Base-by-base conservation (phyloP, 1,140 invertebrate genomes). In the Vanessa atalanta region DNA sequence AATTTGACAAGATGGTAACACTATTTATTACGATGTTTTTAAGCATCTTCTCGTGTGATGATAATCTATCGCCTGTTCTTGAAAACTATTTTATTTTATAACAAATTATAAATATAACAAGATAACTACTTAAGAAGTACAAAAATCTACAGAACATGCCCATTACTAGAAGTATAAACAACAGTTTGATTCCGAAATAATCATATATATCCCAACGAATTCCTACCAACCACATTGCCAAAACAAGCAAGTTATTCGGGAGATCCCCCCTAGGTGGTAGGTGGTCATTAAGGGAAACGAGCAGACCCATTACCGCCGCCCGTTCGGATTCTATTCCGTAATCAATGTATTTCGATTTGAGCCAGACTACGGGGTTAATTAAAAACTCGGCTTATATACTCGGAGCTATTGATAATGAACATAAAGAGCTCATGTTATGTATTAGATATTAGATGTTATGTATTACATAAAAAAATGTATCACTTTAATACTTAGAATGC, bases 261-360 rank as follows among this genome's bases (percentile, higher is more conserved):
- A 70, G 69, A 47, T 64, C 66, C 23, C 65, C 73, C 73, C 68
- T 14, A 55, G 76, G 57, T 37, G 50, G 71, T 51, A 51, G 68
- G 55, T 69, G 68, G 69, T 79, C 79, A 81, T 81, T 83, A 81
- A 71, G 47, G 73, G 75, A 73, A 78, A 76, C 73, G 76, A 75
- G 72, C 77, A 55, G 70, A 66, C 76, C 77, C 80, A 82, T 84
- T 83, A 81, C 76, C 68, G 78, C 68, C 77, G 78, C 73, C 79
- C 70, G 75, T 82, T 77, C 69, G 69, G 78, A 75, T 79, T 79
- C 79, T 81, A 83, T 83, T 79, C 79, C 73, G 73, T 81, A 81
- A 83, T 83, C 81, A 81, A 83, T 83, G 78, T 77, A 77, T 80
- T 79, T 77, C 80, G 79, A 82, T 84, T 82, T 82, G 78, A 37